These are phyloP conservation scores for Drosophila guanche DNA, from an alignment of 1,140 invertebrate species.

Conservation along the genomic window DNA sequence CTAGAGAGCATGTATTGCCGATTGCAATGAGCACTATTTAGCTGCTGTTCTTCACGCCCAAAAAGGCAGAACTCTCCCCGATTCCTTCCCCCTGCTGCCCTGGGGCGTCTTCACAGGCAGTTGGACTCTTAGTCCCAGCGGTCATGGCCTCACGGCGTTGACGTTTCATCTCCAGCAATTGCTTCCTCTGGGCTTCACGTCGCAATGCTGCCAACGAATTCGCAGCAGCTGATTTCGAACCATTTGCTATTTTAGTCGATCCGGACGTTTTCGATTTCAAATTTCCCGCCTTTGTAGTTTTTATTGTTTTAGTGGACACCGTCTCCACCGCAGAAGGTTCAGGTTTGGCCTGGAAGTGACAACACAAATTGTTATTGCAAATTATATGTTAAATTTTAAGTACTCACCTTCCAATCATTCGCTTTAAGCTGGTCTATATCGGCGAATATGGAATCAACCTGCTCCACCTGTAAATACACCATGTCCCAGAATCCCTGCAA, in stretches of 20 bases:
- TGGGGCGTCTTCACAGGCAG: slow-evolving; percentile 32
- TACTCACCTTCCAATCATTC: slow-evolving; percentile 88
- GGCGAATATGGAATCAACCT: slow-evolving; percentile 90
- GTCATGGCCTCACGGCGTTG: slow-evolving; percentile 86
- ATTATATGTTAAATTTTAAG: not conserved
- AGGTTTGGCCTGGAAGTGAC: slow-evolving; percentile 20
- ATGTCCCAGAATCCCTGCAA: slow-evolving; percentile 98
- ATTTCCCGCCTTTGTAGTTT: slow-evolving; percentile 48
- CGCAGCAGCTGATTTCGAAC: slow-evolving; percentile 67
- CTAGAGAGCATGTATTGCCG: slow-evolving; percentile 61
- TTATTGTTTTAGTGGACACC: slow-evolving; percentile 24
- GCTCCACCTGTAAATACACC: slow-evolving; percentile 94
- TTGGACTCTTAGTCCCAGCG: slow-evolving; percentile 73
- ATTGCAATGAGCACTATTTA: slow-evolving; percentile 48
- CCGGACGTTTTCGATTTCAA: slow-evolving; percentile 47
- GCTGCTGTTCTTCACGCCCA: slow-evolving; percentile 52
- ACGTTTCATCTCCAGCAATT: slow-evolving; percentile 90
- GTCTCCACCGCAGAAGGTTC: slow-evolving; percentile 19
- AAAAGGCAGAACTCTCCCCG: slow-evolving; percentile 43
- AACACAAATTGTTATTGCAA: not conserved
- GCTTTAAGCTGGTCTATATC: slow-evolving; percentile 89
- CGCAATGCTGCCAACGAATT: slow-evolving; percentile 85
- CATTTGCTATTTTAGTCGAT: slow-evolving; percentile 24
- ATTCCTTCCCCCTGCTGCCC: slow-evolving; percentile 16
- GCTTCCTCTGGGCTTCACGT: slow-evolving; percentile 91